Conservation (phyloP, 1,140 invertebrate genomes). For the Papilio dardanus region DNA sequence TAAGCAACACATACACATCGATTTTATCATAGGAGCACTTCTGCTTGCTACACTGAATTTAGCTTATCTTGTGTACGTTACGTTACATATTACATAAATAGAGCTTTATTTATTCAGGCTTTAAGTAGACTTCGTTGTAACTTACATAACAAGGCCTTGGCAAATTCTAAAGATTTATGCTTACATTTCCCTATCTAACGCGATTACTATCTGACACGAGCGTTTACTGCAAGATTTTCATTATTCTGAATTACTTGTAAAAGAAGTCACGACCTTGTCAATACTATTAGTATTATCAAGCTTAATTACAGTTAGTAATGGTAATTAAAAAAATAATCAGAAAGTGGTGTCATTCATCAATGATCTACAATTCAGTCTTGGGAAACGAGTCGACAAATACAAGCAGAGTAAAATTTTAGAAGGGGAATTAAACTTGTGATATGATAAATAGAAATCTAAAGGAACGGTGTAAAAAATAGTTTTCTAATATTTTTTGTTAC, state of each 20-base stretch:
- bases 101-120: conserved; percentile 27
- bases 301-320: too few relatives aligned
- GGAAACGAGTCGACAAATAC: too few relatives aligned
- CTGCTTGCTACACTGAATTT: too few relatives aligned
- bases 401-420: too few relatives aligned
- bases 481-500: neutral
- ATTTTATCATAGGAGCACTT: too few relatives aligned
- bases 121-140: neutral
- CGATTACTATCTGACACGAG: neutral
- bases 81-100: neutral
- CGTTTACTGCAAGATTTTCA: neutral
- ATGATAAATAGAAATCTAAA: too few relatives aligned
- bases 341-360: too few relatives aligned
- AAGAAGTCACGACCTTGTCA: neutral
- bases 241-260: neutral
- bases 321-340: too few relatives aligned
- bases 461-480: neutral
- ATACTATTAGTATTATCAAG: neutral
- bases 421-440: too few relatives aligned
- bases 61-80: neutral
- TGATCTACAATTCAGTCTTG: too few relatives aligned
- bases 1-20: too few relatives aligned
- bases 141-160: conserved; percentile 27
- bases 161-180: conserved; percentile 22
- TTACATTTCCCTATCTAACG: neutral